These are phyloP conservation scores for Tympanoctomys barrerae DNA, from an alignment of 2,797 vertebrate genomes.

Conservation along the genomic window DNA sequence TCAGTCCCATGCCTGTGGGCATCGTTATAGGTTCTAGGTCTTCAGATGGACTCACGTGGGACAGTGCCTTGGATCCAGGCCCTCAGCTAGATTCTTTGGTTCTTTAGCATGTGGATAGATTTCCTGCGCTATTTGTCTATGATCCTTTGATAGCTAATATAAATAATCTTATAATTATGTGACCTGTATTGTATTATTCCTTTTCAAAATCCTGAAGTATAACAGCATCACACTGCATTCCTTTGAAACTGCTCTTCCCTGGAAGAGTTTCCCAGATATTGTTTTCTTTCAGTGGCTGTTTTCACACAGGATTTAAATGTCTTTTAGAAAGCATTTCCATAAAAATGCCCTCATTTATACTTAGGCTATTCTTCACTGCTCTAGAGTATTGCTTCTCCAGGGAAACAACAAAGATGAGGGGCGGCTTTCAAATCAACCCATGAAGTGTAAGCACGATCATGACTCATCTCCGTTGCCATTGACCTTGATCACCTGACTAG, in stretches of 20 bases:
- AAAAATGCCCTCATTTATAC: not conserved
- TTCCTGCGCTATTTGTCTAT: too few relatives aligned
- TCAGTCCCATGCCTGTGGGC: too few relatives aligned
- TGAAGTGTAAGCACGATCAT: not conserved
- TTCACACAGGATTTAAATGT: not conserved
- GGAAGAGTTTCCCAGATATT: not conserved
- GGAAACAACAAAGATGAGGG: not conserved
- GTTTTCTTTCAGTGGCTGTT: not conserved
- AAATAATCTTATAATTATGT: too few relatives aligned
- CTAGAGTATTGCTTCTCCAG: not conserved
- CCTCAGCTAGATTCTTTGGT: too few relatives aligned
- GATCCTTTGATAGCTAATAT: too few relatives aligned
- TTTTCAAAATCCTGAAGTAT: too few relatives aligned
- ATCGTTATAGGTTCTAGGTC: too few relatives aligned
- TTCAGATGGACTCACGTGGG: too few relatives aligned
- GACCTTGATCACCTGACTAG: not conserved
- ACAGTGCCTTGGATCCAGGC: too few relatives aligned
- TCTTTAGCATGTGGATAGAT: too few relatives aligned
- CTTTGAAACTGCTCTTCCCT: not conserved
- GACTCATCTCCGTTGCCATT: not conserved
- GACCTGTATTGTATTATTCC: too few relatives aligned
- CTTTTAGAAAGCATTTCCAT: not conserved
- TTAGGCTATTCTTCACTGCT: not conserved
- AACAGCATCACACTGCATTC: not conserved
- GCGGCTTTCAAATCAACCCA: not conserved